phyloP scores from a whole-genome alignment of 1,140 invertebrate species.

The Drosophila obscura region DNA sequence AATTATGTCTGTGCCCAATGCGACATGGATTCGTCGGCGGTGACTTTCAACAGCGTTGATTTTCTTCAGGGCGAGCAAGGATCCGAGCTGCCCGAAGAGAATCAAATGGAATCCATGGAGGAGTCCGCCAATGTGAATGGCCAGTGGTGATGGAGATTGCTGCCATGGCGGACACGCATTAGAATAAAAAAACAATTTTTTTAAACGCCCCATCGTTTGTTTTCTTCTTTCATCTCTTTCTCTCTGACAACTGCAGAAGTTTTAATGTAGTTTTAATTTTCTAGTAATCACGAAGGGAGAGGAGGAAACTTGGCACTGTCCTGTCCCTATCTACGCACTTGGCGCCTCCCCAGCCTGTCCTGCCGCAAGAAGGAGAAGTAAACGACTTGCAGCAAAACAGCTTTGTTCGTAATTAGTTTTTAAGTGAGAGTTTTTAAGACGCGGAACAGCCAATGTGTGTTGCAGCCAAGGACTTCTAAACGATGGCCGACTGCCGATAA shows the following conservation, averaged over 20 bases:
- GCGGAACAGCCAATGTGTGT: constrained; percentile 8
- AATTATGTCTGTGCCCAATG: too few relatives aligned
- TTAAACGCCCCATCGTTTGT: constrained; percentile 1
- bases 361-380: constrained; percentile 18
- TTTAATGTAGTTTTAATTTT: constrained; percentile 83
- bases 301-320: constrained; percentile 52
- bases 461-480: constrained; percentile 79
- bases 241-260: constrained; percentile 74
- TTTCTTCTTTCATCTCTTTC: constrained; percentile 3
- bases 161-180: too few relatives aligned
- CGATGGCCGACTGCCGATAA: constrained; percentile 73
- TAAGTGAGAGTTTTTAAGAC: constrained; percentile 48
- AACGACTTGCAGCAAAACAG: constrained; percentile 51
- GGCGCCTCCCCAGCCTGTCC: constrained; percentile 17
- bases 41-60: too few relatives aligned
- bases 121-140: too few relatives aligned
- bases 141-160: too few relatives aligned
- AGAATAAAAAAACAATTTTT: too few relatives aligned
- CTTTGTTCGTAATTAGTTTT: constrained; percentile 82
- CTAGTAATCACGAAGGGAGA: constrained; percentile 68
- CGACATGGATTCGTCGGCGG: too few relatives aligned
- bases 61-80: too few relatives aligned
- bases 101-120: too few relatives aligned
- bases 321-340: constrained; percentile 11
- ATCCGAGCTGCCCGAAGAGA: too few relatives aligned